Evolutionary conservation across 2,888 invertebrate genomes (phyloP).

Genomic region (Phyto melanocephala): DNA sequence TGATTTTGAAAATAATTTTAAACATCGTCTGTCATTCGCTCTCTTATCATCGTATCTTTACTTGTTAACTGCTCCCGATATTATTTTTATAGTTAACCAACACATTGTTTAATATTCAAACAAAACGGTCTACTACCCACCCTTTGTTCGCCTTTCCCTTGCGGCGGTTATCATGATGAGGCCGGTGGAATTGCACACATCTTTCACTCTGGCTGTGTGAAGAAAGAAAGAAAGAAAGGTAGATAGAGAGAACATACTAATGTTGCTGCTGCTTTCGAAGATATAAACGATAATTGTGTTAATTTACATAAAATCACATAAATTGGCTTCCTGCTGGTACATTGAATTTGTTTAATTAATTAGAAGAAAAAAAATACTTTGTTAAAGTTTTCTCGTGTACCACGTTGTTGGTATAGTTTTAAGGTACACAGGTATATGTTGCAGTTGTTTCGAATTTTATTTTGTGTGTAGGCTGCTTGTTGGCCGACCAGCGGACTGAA

Average conservation of each 20-base stretch:
- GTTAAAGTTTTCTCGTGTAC: slow-evolving; percentile 23
- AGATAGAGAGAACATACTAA: neutral
- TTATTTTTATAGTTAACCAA: slow-evolving; percentile 49
- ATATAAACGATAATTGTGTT: slow-evolving; percentile 60
- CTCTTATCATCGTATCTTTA: slow-evolving; percentile 30
- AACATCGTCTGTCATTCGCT: slow-evolving; percentile 16
- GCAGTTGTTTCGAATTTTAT: neutral
- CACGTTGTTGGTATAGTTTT: slow-evolving; percentile 25
- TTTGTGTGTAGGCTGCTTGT: slow-evolving; percentile 44
- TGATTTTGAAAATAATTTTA: slow-evolving; percentile 26
- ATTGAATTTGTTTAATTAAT: slow-evolving; percentile 64
- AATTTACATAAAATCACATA: slow-evolving; percentile 66
- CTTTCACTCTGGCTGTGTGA: neutral
- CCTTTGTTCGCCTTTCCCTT: slow-evolving; percentile 6
- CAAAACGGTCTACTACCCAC: neutral
- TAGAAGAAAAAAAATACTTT: slow-evolving; percentile 54
- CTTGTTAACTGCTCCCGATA: slow-evolving; percentile 51
- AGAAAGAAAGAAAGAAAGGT: neutral
- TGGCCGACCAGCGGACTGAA: neutral
- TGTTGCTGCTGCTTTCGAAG: slow-evolving; percentile 27
- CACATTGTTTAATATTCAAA: neutral
- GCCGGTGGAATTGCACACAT: neutral
- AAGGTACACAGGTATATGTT: neutral
- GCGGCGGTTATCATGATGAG: neutral
- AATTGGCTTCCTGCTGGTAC: slow-evolving; percentile 60